Percentiles rank a stretch among this genome's conserved stretches.
Evolutionary conservation across 2,113 vertebrate genomes (phyloP).

Genomic region (Chloropsis hardwickii): DNA sequence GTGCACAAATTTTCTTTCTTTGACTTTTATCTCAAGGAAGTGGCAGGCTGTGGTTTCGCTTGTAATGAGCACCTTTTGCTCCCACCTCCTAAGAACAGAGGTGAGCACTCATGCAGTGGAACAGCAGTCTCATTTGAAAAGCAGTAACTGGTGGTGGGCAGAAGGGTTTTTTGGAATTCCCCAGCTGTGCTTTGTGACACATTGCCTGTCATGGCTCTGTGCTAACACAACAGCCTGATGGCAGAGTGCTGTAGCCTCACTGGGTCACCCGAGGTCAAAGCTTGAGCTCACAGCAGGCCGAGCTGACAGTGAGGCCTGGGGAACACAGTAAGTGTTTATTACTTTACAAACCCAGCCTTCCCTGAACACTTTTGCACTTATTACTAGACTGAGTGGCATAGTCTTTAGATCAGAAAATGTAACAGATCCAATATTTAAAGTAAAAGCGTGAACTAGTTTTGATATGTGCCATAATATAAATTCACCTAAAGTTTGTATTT

Average conservation of each 20-base stretch:
- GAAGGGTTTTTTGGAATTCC: background rate
- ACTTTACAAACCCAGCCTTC: background rate
- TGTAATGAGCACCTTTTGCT: background rate
- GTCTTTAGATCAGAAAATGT: background rate
- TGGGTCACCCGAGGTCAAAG: background rate
- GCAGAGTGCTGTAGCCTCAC: background rate
- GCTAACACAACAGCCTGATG: background rate
- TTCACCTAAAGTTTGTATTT: background rate
- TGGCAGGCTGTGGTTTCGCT: background rate
- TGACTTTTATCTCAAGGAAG: background rate
- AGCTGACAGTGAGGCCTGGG: background rate
- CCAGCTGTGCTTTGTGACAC: background rate
- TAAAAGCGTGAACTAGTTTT: background rate
- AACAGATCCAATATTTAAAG: background rate
- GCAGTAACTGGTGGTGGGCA: background rate
- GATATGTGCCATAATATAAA: background rate
- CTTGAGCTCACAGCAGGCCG: background rate
- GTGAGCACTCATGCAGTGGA: background rate
- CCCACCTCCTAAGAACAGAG: background rate
- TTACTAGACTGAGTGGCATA: background rate
- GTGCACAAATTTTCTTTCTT: background rate
- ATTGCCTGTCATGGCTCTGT: accelerated
- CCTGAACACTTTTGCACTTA: background rate
- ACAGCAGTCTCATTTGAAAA: background rate
- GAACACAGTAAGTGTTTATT: background rate